Percentiles rank a stretch among this genome's conserved stretches.
Conservation (phyloP, 2,888 invertebrate genomes). For the Andrena trimmerana region DNA sequence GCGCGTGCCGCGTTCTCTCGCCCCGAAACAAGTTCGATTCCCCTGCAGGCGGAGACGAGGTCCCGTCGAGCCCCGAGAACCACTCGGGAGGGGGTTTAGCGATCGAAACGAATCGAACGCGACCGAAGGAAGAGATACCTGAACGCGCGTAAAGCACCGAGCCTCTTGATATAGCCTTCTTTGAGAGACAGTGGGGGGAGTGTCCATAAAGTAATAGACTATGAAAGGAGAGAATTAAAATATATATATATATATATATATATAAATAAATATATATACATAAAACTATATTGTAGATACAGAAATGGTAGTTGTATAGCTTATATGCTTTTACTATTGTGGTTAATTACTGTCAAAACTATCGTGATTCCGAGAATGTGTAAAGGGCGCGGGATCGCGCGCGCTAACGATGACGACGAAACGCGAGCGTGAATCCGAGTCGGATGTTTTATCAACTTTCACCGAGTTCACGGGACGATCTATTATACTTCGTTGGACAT, state of each 20-base stretch:
- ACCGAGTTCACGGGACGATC: slow-evolving; percentile 21
- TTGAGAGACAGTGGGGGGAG: slow-evolving; percentile 55
- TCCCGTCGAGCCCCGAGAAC: not conserved
- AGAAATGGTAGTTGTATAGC: slow-evolving; percentile 83
- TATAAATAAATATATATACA: slow-evolving; percentile 66
- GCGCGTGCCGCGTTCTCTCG: slow-evolving; percentile 4
- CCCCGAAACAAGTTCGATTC: not conserved
- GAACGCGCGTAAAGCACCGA: slow-evolving; percentile 50
- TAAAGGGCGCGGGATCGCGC: slow-evolving; percentile 17
- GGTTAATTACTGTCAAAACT: slow-evolving; percentile 81
- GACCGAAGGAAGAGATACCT: slow-evolving; percentile 46
- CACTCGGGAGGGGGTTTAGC: not conserved
- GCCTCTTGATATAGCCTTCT: slow-evolving; percentile 58
- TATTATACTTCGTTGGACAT: slow-evolving; percentile 58
- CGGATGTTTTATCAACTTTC: slow-evolving; percentile 24
- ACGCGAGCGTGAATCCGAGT: slow-evolving; percentile 21
- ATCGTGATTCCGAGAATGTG: slow-evolving; percentile 68
- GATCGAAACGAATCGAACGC: slow-evolving; percentile 19
- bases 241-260: slow-evolving; percentile 62
- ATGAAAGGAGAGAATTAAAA: slow-evolving; percentile 54
- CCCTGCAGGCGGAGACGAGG: not conserved
- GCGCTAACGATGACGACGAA: slow-evolving; percentile 18
- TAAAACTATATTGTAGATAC: slow-evolving; percentile 80
- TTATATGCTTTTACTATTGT: slow-evolving; percentile 84
- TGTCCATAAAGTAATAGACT: slow-evolving; percentile 57